Evolutionary conservation across 2,113 vertebrate genomes (phyloP).

Genomic region (Cryptotis parvus): DNA sequence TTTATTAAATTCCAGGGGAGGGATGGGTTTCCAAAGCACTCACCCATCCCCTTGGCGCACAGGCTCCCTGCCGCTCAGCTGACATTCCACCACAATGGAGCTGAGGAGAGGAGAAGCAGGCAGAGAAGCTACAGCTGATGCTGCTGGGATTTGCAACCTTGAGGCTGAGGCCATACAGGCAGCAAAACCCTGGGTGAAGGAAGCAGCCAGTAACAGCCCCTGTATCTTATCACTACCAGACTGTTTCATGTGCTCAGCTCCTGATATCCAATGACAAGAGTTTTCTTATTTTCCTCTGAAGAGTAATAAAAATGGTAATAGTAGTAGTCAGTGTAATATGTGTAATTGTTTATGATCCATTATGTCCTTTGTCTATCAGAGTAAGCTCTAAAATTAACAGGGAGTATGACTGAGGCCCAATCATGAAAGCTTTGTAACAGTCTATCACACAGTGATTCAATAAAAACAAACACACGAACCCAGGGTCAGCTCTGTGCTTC

Average conservation of each 20-base stretch:
- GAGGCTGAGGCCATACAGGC: neutral
- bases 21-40: constrained; percentile 80
- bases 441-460: too few species aligned
- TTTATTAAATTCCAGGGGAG: constrained; percentile 81
- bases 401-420: too few species aligned
- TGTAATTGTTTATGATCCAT: neutral
- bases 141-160: constrained; percentile 23
- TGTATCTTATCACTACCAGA: neutral
- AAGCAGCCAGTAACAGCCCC: neutral
- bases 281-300: neutral
- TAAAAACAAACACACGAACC: too few species aligned
- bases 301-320: neutral
- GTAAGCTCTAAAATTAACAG: too few species aligned
- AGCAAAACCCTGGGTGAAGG: neutral
- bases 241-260: neutral
- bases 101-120: constrained; percentile 82
- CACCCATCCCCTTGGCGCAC: constrained; percentile 75
- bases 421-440: too few species aligned
- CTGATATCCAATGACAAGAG: neutral
- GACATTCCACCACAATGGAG: constrained; percentile 84
- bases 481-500: neutral
- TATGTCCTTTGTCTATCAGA: neutral
- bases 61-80: constrained; percentile 83
- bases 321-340: neutral
- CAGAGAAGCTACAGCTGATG: neutral